Evolutionary conservation across 2,113 vertebrate genomes (phyloP), one percentile per base, ranked within the genome.

Genomic region (Mixornis gularis): DNA sequence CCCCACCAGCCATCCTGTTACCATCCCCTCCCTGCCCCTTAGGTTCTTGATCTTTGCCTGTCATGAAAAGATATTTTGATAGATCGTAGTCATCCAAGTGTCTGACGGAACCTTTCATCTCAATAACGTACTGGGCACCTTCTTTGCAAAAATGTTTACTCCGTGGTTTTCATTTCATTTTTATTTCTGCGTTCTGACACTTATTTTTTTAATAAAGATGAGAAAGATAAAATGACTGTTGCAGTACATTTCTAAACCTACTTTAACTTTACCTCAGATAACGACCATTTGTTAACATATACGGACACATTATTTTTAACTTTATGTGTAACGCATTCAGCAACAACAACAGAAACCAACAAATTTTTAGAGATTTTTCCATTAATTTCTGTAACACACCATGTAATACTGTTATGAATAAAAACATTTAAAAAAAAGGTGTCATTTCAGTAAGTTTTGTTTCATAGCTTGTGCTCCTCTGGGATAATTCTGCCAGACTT

Each of bases 371-470:
- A 98, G 96, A 96, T 97, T 98, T 98, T 98, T 97, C 97, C 98
- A 97, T 98, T 99, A 97, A 98, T 99, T 99, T 99, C 98, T 98
- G 98, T 99, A 98, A 98, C 97, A 97, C 98, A 96, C 98, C 98
- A 98, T 99, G 98, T 99, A 99, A 98, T 99, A 98, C 98, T 98
- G 98, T 99, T 99, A 98, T 97, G 97, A 99, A 99, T 99, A 99
- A 99, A 99, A 99, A 98, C 98, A 97, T 98, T 97, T 95, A 74
- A 97, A 62, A 98, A 98, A 96, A 96, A 96, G 87, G 86, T 17
- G 68, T 82, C 40, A 68, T 89, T 95, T 89, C 87, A 74, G 73
- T 66, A 82, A 91, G 76, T 92, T 76, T 69, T 96, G 84, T 96
- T 91, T 51, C 43, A 1, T 76, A 64, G 87, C 64, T 85, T 63